Evolutionary conservation across 1,140 invertebrate genomes (phyloP).

Genomic region (Drosophila kohkoa): DNA sequence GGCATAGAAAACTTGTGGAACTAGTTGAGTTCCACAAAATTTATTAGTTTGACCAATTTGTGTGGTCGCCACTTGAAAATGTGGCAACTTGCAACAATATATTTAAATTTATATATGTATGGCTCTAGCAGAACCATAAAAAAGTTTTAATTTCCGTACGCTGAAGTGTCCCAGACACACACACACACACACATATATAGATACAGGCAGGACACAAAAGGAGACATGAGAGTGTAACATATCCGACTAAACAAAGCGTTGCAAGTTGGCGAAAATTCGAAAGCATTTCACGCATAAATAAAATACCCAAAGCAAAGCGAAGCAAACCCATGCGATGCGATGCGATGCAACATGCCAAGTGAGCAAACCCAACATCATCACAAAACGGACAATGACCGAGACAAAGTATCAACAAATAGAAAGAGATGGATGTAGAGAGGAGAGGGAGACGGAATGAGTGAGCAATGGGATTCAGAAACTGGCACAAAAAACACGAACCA

Average conservation of each 20-base stretch:
- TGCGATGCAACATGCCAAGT: conserved; percentile 46
- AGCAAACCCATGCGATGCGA: conserved; percentile 32
- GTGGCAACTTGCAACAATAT: conserved; percentile 42
- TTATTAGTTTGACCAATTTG: conserved; percentile 55
- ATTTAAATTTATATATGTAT: conserved; percentile 27
- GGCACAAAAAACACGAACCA: conserved; percentile 24
- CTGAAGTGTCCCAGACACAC: conserved; percentile 51
- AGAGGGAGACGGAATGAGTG: neutral
- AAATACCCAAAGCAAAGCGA: conserved; percentile 49
- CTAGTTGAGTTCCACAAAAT: conserved; percentile 43
- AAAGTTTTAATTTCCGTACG: conserved; percentile 67
- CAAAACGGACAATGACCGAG: conserved; percentile 50
- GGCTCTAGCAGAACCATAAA: conserved; percentile 57
- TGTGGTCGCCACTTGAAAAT: conserved; percentile 40
- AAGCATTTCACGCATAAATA: conserved; percentile 72
- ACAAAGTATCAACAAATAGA: conserved; percentile 17
- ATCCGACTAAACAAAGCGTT: conserved; percentile 36
- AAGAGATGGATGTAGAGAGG: neutral
- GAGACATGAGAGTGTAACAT: conserved; percentile 30
- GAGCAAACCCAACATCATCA: conserved; percentile 19
- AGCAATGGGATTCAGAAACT: neutral
- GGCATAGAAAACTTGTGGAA: conserved; percentile 30
- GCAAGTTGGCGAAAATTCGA: conserved; percentile 57
- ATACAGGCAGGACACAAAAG: neutral
- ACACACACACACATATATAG: neutral